Evolutionary conservation across 2,888 invertebrate species (phyloP), one percentile per base, ranked within the genome.

Genomic region (Gnatocerus cornutus): DNA sequence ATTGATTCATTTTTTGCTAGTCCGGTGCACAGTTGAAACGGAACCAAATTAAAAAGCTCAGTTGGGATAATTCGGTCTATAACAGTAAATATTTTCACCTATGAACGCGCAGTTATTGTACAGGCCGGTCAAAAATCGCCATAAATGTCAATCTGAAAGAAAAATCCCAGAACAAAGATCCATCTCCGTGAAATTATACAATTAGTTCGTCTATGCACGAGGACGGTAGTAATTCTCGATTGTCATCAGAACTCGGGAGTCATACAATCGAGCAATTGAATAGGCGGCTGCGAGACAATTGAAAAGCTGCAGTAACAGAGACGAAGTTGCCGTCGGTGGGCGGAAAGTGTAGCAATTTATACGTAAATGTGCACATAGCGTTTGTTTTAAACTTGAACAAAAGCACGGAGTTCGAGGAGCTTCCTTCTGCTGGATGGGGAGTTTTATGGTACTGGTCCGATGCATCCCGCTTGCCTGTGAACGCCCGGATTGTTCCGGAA

Each of bases 251-350:
- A 77, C 75, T 70, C 75, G 71, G 71, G 71, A 76, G 73, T 78
- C 77, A 76, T 71, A 79, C 78, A 80, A 80, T 79, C 77, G 77
- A 73, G 76, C 75, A 78, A 78, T 80, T 78, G 77, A 76, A 76
- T 74, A 75, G 75, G 77, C 78, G 77, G 72, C 75, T 69, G 67
- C 70, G 75, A 77, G 77, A 78, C 79, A 81, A 79, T 80, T 79
- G 80, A 78, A 78, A 58, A 73, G 78, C 74, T 78, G 76, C 78
- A 77, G 76, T 74, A 76, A 75, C 76, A 63, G 74, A 72, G 72
- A 66, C 75, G 71, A 69, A 72, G 74, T 73, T 73, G 74, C 67
- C 73, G 69, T 61, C 68, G 72, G 61, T 70, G 72, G 67, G 66
- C 73, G 76, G 77, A 77, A 78, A 78, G 73, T 77, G 75, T 73